Base-by-base conservation (phyloP, 2,113 vertebrate species). In the Calyptomena viridis region DNA sequence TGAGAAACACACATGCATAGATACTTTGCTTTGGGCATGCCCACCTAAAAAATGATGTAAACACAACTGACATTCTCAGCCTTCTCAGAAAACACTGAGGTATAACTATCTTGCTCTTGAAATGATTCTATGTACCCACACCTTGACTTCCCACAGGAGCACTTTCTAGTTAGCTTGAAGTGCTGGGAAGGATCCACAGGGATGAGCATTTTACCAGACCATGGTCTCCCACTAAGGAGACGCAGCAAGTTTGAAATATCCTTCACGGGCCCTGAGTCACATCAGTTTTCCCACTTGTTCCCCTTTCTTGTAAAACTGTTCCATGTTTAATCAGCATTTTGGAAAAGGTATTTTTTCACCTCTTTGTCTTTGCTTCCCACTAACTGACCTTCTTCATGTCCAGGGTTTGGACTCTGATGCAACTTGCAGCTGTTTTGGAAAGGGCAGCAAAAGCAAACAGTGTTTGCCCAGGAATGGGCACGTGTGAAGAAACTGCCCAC, bases 141-240 rank as follows among this genome's bases (percentile, higher is more conserved):
- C 25, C 42, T 39, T 87, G 44, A 14, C 25, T 67, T 78, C n/a
- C 37, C 49, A 55, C 13, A 37, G 56, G 52, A 84, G 30, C 33
- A 55, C 30, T 75, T 84, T 47, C 42, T 17, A 66, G 24, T 50
- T 56, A 66, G n/a, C 16, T 39, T 39, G 44, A 91, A 47, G 22
- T 18, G 3, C 44, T 75, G 66, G 37, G 44, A 68, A 93, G 40
- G 35, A 60, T 55, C 18, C 62, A 42, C 16, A 56, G 14, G 56
- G 39, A 39, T 1, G 1, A 84, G 12, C 0, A 0, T 62, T 89
- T 75, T 56, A 55, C 22, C 27, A 56, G 58, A 68, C 6, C 1
- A 0, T 44, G 12, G 24, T 42, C 33, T 55, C 28, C 46, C 14
- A 50, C 24, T 33, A 5, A 0, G 46, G 50, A 93, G 52, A 11